phyloP scores from a whole-genome alignment of 2,888 invertebrate species.

The Conistra vaccinii region DNA sequence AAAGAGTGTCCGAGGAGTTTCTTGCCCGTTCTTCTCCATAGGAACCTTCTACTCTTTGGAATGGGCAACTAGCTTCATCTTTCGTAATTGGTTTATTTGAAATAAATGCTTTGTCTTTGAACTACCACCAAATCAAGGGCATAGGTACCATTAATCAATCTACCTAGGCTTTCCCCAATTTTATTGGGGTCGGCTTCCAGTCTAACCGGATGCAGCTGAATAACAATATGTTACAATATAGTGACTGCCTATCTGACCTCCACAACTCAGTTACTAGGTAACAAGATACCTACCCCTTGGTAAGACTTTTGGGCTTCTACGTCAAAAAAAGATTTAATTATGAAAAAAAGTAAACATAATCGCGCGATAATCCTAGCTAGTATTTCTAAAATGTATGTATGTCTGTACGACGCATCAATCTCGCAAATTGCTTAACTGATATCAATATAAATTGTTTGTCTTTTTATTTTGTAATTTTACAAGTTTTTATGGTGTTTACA shows the following conservation, averaged over 20 bases:
- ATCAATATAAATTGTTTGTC: neutral
- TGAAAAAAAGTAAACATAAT: neutral
- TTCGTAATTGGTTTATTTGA: too few relatives aligned
- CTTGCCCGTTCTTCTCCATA: too few relatives aligned
- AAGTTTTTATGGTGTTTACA: neutral
- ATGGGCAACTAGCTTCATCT: too few relatives aligned
- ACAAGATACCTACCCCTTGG: too few relatives aligned
- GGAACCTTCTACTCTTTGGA: too few relatives aligned
- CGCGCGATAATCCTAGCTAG: neutral
- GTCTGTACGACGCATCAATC: conserved; percentile 16
- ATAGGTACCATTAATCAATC: too few relatives aligned
- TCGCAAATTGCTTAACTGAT: conserved; percentile 20
- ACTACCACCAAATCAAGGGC: too few relatives aligned
- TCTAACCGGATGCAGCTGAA: neutral
- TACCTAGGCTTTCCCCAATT: neutral
- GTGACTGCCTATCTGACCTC: neutral
- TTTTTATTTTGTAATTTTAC: conserved; percentile 3
- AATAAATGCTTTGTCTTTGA: too few relatives aligned
- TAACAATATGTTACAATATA: neutral
- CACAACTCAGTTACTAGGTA: too few relatives aligned
- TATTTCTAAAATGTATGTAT: neutral
- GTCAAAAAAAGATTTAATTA: neutral
- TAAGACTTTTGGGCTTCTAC: neutral
- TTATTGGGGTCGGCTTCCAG: too few relatives aligned
- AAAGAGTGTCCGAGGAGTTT: too few relatives aligned